These are phyloP conservation scores for Euthynnus affinis DNA, from an alignment of 2,797 vertebrate genomes.

Conservation along the genomic window DNA sequence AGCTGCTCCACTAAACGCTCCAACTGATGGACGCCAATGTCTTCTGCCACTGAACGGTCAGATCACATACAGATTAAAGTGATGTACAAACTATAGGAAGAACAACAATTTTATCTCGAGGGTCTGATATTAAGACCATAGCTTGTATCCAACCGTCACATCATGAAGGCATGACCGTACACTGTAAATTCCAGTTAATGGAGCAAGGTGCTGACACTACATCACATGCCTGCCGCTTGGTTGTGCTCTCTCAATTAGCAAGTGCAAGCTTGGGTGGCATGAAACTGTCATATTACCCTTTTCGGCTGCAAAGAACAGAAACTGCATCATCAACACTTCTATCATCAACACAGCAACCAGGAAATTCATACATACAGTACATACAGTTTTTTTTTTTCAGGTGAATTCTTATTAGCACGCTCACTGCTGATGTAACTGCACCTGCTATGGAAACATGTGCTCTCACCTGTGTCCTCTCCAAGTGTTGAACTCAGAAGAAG, in stretches of 20 bases:
- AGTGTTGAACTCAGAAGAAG: conserved; percentile 22
- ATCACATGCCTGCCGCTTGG: conserved; percentile 22
- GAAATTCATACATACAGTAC: conserved; percentile 14
- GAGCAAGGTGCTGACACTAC: conserved; percentile 49
- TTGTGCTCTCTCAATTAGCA: conserved; percentile 59
- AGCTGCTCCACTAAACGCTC: conserved; percentile 88
- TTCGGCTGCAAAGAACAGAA: conserved; percentile 52
- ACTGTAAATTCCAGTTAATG: conserved; percentile 34
- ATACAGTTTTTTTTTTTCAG: conserved; percentile 10
- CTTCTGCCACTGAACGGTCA: conserved; percentile 73
- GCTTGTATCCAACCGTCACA: conserved; percentile 1
- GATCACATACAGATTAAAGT: background rate
- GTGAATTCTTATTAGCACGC: background rate
- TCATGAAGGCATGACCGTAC: conserved; percentile 4
- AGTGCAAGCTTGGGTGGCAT: conserved; percentile 19
- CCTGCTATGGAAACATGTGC: conserved; percentile 18
- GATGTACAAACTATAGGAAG: background rate
- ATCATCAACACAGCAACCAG: conserved; percentile 34
- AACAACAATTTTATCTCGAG: background rate
- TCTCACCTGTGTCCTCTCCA: conserved; percentile 79
- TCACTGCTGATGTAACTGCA: conserved; percentile 31
- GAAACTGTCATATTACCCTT: conserved; percentile 46
- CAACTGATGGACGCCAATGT: conserved; percentile 86
- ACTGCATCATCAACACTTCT: conserved; percentile 48
- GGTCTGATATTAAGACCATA: background rate